Evolutionary conservation across 2,888 invertebrate genomes (phyloP).

Genomic region (Platycheirus rosarum): DNA sequence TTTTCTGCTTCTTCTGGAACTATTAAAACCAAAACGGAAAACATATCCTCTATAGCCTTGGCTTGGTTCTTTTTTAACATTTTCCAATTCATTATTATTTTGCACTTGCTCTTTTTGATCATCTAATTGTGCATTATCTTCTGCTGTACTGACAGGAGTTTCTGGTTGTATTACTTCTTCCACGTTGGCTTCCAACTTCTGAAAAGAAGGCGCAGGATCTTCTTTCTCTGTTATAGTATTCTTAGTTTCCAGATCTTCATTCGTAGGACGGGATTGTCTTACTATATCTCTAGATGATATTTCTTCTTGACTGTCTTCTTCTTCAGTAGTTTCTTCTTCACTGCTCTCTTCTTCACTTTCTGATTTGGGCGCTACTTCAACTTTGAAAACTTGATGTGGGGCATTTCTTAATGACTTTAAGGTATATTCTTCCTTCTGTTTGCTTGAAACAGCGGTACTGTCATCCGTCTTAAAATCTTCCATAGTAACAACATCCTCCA

Average conservation of each 20-base stretch:
- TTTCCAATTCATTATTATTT: neutral
- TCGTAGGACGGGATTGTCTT: neutral
- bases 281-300: neutral
- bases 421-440: slow-evolving; percentile 76
- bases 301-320: slow-evolving; percentile 23
- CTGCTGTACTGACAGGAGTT: neutral
- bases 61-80: slow-evolving; percentile 1
- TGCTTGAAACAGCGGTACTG: slow-evolving; percentile 75
- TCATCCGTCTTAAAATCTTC: slow-evolving; percentile 78
- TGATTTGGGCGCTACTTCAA: slow-evolving; percentile 75
- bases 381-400: slow-evolving; percentile 76
- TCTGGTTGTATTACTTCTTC: neutral
- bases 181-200: neutral
- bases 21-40: slow-evolving; percentile 51
- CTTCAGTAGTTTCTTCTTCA: slow-evolving; percentile 34
- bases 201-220: neutral
- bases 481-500: slow-evolving; percentile 78
- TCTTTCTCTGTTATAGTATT: neutral
- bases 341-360: slow-evolving; percentile 37
- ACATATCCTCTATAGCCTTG: slow-evolving; percentile 23
- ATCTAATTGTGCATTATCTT: neutral
- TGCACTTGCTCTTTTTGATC: neutral
- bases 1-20: slow-evolving; percentile 45
- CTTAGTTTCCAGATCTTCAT: neutral
- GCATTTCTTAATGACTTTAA: slow-evolving; percentile 75